These are phyloP conservation scores for Crenichthys baileyi DNA, from an alignment of 2,797 vertebrate genomes.

Conservation along the genomic window DNA sequence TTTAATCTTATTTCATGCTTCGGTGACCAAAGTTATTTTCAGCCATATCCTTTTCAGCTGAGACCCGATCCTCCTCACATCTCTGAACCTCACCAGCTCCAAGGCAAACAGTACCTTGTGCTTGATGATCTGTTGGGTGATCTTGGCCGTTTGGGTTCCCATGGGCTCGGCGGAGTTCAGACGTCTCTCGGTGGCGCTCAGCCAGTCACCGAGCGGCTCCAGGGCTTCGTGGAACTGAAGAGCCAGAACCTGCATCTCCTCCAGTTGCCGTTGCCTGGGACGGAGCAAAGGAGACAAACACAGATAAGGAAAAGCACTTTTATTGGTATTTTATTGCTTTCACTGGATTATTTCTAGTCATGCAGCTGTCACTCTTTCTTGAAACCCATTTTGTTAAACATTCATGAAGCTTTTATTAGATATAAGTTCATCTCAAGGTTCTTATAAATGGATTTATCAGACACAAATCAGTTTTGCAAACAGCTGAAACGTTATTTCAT, in stretches of 20 bases:
- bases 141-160: slow-evolving; percentile 96
- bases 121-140: slow-evolving; percentile 93
- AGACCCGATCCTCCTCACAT: too few species aligned
- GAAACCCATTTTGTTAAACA: slow-evolving; percentile 19
- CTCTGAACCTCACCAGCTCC: not conserved
- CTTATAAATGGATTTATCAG: slow-evolving; percentile 15
- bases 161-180: slow-evolving; percentile 95
- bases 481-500: not conserved
- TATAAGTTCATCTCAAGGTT: slow-evolving; percentile 24
- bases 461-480: slow-evolving; percentile 2
- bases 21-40: not conserved
- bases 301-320: not conserved
- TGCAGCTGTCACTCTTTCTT: not conserved
- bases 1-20: not conserved
- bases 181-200: slow-evolving; percentile 92
- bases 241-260: slow-evolving; percentile 95
- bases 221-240: slow-evolving; percentile 96
- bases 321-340: slow-evolving; percentile 49
- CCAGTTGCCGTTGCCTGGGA: slow-evolving; percentile 91
- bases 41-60: too few species aligned
- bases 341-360: not conserved
- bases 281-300: not conserved
- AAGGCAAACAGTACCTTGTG: slow-evolving; percentile 89
- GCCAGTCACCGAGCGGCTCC: slow-evolving; percentile 95
- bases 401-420: slow-evolving; percentile 14